Base-by-base conservation (phyloP, 2,888 invertebrate species). In the Cheilosia variabilis region DNA sequence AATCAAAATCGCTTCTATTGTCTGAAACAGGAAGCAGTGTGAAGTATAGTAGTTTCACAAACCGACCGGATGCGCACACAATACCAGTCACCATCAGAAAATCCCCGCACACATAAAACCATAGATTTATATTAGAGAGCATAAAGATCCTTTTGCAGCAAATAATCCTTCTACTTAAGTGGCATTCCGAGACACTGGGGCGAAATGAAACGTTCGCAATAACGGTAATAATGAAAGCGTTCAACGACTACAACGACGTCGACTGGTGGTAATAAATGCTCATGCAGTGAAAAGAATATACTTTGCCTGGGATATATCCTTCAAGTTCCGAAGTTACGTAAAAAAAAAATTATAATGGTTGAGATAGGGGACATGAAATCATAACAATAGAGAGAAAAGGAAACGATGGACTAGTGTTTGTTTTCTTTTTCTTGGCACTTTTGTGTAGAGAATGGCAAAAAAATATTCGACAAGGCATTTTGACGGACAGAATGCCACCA, bases 91-190 rank as follows among this genome's bases (percentile, higher is more conserved):
- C 76, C 76, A 76, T 68, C 66, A 53, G 37, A 55, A 41, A 52
- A 52, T 52, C 52, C 55, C 69, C 78, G 41, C 37, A 27, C 31
- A 22, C 58, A 79, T 84, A 84, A 84, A 84, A 84, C 83, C 83
- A 65, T 65, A 69, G 83, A 84, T 84, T 75, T 84, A 84, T 84
- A 57, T 73, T 62, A 68, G 68, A 83, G 58, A 73, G 57, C 31
- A 69, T 79, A 79, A 84, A 77, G 58, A 79, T 75, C 72, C 83
- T 65, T 73, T 65, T 37, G 55, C 34, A 73, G 69, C 45, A 79
- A 75, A 84, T 79, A 84, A 84, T 84, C 79, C 79, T 84, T 84
- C 65, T 75, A 69, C 79, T 84, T 84, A 84, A 84, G 83, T 84
- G 83, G 79, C 83, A 84, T 75, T 75, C 17, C 58, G 37, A 79